Evolutionary conservation across 2,797 vertebrate genomes (phyloP), one percentile per base, ranked within the genome.

Genomic region (Malacoraja senta): DNA sequence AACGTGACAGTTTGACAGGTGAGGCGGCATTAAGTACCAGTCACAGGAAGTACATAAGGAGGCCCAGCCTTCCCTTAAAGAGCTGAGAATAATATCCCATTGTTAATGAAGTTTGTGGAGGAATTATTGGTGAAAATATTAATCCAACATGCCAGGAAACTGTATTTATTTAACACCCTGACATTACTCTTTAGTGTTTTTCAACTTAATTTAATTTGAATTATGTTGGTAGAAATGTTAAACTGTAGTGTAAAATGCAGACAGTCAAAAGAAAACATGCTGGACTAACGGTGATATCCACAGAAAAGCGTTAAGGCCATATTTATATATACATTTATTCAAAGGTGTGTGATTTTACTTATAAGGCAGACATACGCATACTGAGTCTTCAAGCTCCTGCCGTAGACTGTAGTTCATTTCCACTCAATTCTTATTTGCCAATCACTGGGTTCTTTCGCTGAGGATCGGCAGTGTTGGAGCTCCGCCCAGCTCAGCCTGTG

Each of bases 1-100:
- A 94, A 95, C 94, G 93, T 96, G 96, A 97, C 96, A 96, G 95
- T 93, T 96, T 97, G 96, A 97, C 96, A 97, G 95, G 95, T 95
- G 95, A 96, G 95, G 94, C 95, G 95, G 95, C 95, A 96, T 96
- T 96, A 96, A 95, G 95, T 94, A 84, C 93, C 95, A 94, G 93
- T 94, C 94, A 94, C 96, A 96, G 96, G 96, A 96, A 96, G 95
- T 95, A 96, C 94, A 94, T 93, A 95, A 94, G 93, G 86, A 94
- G 94, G 93, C 94, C 93, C 93, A 94, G 93, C 24, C 44, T 72
- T 92, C 91, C 93, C 93, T 95, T 94, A 94, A 95, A 95, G 95
- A 95, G 94, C 95, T 95, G 95, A 95, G 91, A 94, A 81, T 95
- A 93, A 94, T 93, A 93, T 79, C 76, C 74, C 91, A 77, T 72